Conservation (phyloP, 2,113 vertebrate species). For the Hippocampus guttulatus region DNA sequence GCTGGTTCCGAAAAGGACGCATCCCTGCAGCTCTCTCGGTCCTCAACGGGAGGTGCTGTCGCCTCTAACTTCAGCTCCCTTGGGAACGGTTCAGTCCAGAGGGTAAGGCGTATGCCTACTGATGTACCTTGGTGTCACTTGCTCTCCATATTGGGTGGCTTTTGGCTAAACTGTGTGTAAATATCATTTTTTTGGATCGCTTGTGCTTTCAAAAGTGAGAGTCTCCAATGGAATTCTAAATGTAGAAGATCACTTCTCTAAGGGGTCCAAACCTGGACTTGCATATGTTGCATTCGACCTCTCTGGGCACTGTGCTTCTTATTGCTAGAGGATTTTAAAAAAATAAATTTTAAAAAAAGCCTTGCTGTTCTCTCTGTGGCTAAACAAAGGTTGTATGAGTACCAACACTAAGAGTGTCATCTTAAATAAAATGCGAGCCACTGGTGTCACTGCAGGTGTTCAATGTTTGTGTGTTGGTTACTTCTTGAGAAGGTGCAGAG, state of each 20-base stretch:
- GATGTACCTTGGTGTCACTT: conserved; percentile 79
- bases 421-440: conserved; percentile 68
- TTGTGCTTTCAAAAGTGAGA: conserved; percentile 64
- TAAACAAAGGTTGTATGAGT: conserved; percentile 50
- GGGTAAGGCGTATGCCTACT: conserved; percentile 81
- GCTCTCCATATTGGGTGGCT: conserved; percentile 38
- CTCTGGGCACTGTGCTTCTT: conserved; percentile 72
- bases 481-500: conserved; percentile 70
- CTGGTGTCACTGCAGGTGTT: conserved; percentile 83
- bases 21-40: conserved; percentile 79
- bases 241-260: conserved; percentile 73
- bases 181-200: conserved; percentile 55
- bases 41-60: conserved; percentile 84
- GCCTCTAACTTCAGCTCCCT: conserved; percentile 84
- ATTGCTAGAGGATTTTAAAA: conserved; percentile 70
- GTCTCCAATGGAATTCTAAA: conserved; percentile 83
- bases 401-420: conserved; percentile 54
- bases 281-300: conserved; percentile 73
- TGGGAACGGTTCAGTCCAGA: conserved; percentile 76
- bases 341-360: conserved; percentile 62
- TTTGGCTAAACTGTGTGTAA: conserved; percentile 37
- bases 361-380: conserved; percentile 69
- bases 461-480: conserved; percentile 75
- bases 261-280: conserved; percentile 82
- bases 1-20: conserved; percentile 87